Conservation (phyloP, 2,113 vertebrate species). For the Pipra filicauda region DNA sequence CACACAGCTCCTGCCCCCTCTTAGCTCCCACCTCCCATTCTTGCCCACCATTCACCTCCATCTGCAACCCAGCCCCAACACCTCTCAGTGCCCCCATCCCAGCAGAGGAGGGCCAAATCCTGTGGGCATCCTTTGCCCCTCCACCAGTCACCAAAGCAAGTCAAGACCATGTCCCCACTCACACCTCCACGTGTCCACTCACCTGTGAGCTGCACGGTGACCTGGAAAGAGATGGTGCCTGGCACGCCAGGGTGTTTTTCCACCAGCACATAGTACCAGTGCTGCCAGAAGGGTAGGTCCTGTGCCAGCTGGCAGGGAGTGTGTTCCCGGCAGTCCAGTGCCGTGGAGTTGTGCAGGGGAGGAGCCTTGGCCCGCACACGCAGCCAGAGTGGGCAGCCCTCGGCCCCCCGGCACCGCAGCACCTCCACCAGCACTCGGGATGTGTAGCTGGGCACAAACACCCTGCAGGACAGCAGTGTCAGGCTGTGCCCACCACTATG, state of each 20-base stretch:
- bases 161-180: not conserved
- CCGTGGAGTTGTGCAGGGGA: constrained; percentile 93
- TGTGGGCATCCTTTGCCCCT: accelerated
- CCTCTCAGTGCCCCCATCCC: not conserved
- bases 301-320: constrained; percentile 83
- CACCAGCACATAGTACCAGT: constrained; percentile 96
- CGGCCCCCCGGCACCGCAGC: constrained; percentile 76
- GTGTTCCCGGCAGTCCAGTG: constrained; percentile 83
- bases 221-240: constrained; percentile 85
- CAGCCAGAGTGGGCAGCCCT: constrained; percentile 87
- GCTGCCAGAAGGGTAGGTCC: constrained; percentile 89
- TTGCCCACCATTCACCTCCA: not conserved
- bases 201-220: constrained; percentile 91
- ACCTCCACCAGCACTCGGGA: constrained; percentile 90
- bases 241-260: constrained; percentile 81
- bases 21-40: not conserved
- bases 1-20: not conserved
- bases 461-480: constrained; percentile 72
- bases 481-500: not conserved
- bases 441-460: constrained; percentile 93
- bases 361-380: constrained; percentile 91
- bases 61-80: not conserved
- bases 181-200: constrained; percentile 5
- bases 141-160: not conserved
- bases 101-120: not conserved